Conservation (phyloP, 2,888 invertebrate species). For the Junonia oenone region DNA sequence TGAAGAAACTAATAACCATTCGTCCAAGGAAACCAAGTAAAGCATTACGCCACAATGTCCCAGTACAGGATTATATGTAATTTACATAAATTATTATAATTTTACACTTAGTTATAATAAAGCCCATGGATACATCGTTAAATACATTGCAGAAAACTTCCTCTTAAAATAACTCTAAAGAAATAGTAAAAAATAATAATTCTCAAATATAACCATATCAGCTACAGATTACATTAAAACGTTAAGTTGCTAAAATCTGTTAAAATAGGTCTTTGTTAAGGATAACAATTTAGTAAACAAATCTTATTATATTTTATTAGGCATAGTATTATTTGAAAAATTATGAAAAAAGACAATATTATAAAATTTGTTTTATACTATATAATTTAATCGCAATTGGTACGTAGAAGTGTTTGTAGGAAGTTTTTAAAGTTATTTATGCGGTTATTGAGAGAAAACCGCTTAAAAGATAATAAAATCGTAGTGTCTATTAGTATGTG, state of each 20-base stretch:
- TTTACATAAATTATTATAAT: slow-evolving; percentile 34
- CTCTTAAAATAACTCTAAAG: not conserved
- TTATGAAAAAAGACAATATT: not conserved
- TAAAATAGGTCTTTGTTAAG: not conserved
- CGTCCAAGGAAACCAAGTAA: slow-evolving; percentile 75
- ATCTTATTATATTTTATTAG: not conserved
- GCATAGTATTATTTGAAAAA: not conserved
- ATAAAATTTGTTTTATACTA: slow-evolving; percentile 11
- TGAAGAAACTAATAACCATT: slow-evolving; percentile 78
- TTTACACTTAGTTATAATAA: slow-evolving; percentile 24
- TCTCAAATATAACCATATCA: not conserved
- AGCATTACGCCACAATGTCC: slow-evolving; percentile 31
- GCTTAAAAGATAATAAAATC: not conserved
- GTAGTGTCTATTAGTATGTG: slow-evolving; percentile 20
- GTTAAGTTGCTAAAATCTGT: not conserved
- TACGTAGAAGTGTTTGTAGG: not conserved
- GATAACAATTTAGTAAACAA: not conserved
- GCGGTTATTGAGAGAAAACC: not conserved
- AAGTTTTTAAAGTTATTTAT: not conserved
- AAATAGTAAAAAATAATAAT: not conserved
- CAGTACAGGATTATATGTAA: slow-evolving; percentile 33
- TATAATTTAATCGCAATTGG: not conserved
- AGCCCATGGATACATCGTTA: not conserved
- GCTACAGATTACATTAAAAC: not conserved
- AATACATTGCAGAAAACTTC: not conserved